Evolutionary conservation across 2,113 vertebrate species (phyloP).

Genomic region (Triplophysa tibetana): DNA sequence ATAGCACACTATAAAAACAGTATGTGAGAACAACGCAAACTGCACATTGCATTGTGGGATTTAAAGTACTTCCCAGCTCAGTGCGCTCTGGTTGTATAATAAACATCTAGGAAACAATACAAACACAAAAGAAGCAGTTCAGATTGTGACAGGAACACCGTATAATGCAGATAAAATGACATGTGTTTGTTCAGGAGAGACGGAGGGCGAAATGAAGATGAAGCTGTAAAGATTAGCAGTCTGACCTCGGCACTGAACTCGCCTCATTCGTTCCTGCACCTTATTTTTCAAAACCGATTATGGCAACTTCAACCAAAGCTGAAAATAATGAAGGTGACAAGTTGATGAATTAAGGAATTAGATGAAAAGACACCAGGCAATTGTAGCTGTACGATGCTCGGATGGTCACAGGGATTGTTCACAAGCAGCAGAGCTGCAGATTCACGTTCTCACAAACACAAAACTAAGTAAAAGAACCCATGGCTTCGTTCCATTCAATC

Average conservation of each 20-base stretch:
- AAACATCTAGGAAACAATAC: not conserved
- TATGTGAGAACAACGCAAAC: too few relatives aligned
- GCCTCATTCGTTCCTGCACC: slow-evolving; percentile 15
- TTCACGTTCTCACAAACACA: slow-evolving; percentile 5
- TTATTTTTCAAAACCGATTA: slow-evolving; percentile 47
- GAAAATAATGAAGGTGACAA: slow-evolving; percentile 49
- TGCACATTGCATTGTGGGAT: too few relatives aligned
- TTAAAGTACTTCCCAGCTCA: too few relatives aligned
- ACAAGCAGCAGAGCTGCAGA: slow-evolving; percentile 4
- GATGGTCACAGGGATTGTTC: slow-evolving; percentile 26
- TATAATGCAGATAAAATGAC: not conserved
- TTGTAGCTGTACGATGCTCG: slow-evolving; percentile 29
- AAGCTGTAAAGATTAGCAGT: slow-evolving; percentile 4
- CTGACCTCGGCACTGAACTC: slow-evolving; percentile 11
- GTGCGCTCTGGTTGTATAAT: not conserved
- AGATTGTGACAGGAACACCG: not conserved
- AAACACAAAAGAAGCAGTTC: too few relatives aligned
- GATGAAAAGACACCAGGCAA: slow-evolving; percentile 39
- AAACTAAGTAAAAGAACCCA: slow-evolving; percentile 38
- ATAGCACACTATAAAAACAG: too few relatives aligned
- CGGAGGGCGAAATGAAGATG: slow-evolving; percentile 25
- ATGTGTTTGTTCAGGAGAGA: not conserved
- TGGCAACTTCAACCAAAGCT: slow-evolving; percentile 32
- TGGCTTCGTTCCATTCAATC: slow-evolving; percentile 24
- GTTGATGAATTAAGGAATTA: slow-evolving; percentile 47